Conservation (phyloP, 1,140 invertebrate species). For the Sogatella furcifera region DNA sequence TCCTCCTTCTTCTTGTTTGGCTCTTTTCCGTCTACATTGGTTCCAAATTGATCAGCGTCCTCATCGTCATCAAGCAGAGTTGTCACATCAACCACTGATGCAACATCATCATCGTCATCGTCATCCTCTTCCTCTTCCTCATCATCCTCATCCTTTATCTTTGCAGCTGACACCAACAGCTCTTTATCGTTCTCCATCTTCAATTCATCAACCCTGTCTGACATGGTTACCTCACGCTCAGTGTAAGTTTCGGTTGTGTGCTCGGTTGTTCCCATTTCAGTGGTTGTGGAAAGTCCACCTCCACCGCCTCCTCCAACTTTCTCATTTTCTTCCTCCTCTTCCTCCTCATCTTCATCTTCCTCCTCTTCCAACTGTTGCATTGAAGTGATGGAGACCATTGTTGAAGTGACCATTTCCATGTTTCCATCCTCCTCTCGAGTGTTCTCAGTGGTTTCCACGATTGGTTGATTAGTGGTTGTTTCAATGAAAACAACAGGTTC, state of each 20-base stretch:
- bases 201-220: constrained; percentile 13
- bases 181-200: constrained; percentile 21
- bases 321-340: constrained; percentile 21
- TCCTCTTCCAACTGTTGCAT: constrained; percentile 14
- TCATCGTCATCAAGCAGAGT: constrained; percentile 22
- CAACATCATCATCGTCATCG: constrained; percentile 20
- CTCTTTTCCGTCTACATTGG: neutral
- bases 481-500: neutral
- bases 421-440: constrained; percentile 18
- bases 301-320: constrained; percentile 18
- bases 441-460: constrained; percentile 11
- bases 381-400: constrained; percentile 25
- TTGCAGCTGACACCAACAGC: constrained; percentile 15
- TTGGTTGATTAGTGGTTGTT: neutral
- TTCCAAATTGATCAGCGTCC: constrained; percentile 10
- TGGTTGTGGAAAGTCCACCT: neutral
- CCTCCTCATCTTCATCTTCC: constrained; percentile 28
- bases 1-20: constrained; percentile 4
- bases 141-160: constrained; percentile 25
- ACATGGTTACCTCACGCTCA: constrained; percentile 18
- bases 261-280: constrained; percentile 2
- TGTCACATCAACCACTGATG: constrained; percentile 12
- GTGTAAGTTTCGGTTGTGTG: constrained; percentile 22
- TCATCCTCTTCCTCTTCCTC: constrained; percentile 19
- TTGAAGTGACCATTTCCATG: constrained; percentile 19